Conservation (phyloP, 2,888 invertebrate genomes). For the Acleris emargana region DNA sequence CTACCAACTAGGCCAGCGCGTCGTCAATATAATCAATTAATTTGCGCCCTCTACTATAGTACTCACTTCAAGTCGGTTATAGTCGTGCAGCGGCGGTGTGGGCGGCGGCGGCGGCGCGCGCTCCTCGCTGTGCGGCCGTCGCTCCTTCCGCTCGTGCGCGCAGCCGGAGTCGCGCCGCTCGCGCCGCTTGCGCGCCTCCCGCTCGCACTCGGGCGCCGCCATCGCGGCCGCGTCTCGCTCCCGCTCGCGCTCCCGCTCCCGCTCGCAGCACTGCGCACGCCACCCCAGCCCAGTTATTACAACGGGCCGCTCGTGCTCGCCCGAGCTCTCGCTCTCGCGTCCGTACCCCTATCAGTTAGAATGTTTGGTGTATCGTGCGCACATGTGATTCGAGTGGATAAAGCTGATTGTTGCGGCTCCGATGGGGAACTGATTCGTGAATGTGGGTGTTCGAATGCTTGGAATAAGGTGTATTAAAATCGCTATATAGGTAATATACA, state of each 20-base stretch:
- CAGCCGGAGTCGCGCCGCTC: constrained; percentile 84
- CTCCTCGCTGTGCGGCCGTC: constrained; percentile 77
- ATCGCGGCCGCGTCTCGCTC: constrained; percentile 72
- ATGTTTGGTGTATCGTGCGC: constrained; percentile 60
- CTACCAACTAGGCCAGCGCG: too few relatives aligned
- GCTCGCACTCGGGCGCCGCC: constrained; percentile 82
- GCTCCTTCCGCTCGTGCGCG: constrained; percentile 76
- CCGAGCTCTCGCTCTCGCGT: constrained; percentile 75
- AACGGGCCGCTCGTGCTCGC: constrained; percentile 77
- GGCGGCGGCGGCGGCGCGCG: constrained; percentile 73
- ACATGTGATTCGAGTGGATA: constrained; percentile 45
- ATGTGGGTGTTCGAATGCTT: constrained; percentile 45
- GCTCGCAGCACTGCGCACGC: constrained; percentile 80
- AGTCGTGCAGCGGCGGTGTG: constrained; percentile 74
- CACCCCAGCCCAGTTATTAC: constrained; percentile 78
- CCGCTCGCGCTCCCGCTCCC: constrained; percentile 59
- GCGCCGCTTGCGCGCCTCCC: constrained; percentile 85
- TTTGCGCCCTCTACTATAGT: too few relatives aligned
- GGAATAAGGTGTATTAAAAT: constrained; percentile 40
- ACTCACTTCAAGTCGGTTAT: constrained; percentile 74
- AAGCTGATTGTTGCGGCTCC: constrained; percentile 58
- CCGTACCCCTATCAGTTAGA: constrained; percentile 73
- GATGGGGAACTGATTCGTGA: constrained; percentile 51
- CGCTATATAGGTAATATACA: constrained; percentile 43
- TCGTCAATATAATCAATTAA: too few relatives aligned